Base-by-base conservation (phyloP, 1,140 invertebrate species). In the Varroa destructor region DNA sequence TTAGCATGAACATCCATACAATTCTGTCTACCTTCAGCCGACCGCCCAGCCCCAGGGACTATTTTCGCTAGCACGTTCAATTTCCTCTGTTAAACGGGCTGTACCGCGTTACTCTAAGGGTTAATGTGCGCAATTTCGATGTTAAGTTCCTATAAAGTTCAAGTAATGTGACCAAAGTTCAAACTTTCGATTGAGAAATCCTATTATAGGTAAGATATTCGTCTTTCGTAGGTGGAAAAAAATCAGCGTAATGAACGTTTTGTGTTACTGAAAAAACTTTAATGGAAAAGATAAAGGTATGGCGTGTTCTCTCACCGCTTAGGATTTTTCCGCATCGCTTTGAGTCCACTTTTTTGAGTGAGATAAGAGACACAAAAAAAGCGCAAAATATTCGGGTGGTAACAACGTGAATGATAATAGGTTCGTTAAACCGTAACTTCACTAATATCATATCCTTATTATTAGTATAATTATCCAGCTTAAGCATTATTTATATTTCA, bases 121-220 rank as follows among this genome's bases (percentile, higher is more conserved):
- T 96, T 95, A 36, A 98, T 89, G 80, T 98, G 96, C 4, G 93
- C 93, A 74, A 97, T 80, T 42, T 86, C 87, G 74, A 99, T 93
- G 76, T 87, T 87, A 56, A 85, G 86, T 83, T 97, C 97, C 71
- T 90, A 25, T 25, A 25, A 25, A 25, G 84, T 81, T 99, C 96
- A 75, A 99, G 81, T 73, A 87, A 90, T 81, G 87, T 86, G 76
- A 98, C 91, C 46, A 99, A 84, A 79, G 93, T 86, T 72, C 96
- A 83, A 75, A 99, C 89, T 84, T 95, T 96, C 67, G 94, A 96
- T 80, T 99, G 94, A 8, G 99, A 89, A 73, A 98, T 84, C n/a
- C 97, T 94, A 78, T 77, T 91, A 92, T 93, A 97, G 82, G 95
- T 91, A 72, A 96, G 80, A 77, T 93, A 91, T 79, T 95, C 90